These are phyloP conservation scores for Rhea americana DNA, from an alignment of 2,113 vertebrate species.

Conservation along the genomic window DNA sequence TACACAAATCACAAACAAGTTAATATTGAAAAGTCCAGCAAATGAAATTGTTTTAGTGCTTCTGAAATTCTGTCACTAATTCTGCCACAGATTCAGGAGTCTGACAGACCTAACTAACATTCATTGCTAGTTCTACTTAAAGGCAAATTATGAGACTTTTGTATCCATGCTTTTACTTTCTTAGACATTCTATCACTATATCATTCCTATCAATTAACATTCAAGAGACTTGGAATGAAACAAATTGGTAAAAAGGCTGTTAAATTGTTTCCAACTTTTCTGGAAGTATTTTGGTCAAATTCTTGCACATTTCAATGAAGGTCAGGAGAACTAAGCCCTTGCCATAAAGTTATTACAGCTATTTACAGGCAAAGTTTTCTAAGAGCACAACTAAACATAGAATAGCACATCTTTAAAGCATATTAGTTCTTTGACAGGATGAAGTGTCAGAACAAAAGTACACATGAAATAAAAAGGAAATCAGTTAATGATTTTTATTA, in stretches of 20 bases:
- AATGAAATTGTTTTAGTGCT: neutral
- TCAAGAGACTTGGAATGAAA: neutral
- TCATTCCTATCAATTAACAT: no score
- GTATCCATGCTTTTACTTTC: no score
- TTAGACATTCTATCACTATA: no score
- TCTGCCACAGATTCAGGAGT: neutral
- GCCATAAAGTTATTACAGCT: neutral
- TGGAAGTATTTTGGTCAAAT: neutral
- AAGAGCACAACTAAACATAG: neutral
- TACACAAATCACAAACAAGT: neutral
- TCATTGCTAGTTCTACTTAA: no score
- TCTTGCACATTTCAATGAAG: neutral
- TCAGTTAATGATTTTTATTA: constrained; percentile 84
- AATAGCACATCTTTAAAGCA: constrained; percentile 61
- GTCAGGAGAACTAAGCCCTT: neutral
- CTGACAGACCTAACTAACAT: neutral
- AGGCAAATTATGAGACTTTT: no score
- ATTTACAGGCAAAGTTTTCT: neutral
- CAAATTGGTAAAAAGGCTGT: neutral
- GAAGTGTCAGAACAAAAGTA: constrained; percentile 20
- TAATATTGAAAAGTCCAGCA: neutral
- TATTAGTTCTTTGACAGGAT: neutral
- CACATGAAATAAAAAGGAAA: constrained; percentile 62
- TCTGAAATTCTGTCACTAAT: neutral
- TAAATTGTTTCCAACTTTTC: neutral